Evolutionary conservation across 2,113 vertebrate genomes (phyloP).

Genomic region (Lophius piscatorius): DNA sequence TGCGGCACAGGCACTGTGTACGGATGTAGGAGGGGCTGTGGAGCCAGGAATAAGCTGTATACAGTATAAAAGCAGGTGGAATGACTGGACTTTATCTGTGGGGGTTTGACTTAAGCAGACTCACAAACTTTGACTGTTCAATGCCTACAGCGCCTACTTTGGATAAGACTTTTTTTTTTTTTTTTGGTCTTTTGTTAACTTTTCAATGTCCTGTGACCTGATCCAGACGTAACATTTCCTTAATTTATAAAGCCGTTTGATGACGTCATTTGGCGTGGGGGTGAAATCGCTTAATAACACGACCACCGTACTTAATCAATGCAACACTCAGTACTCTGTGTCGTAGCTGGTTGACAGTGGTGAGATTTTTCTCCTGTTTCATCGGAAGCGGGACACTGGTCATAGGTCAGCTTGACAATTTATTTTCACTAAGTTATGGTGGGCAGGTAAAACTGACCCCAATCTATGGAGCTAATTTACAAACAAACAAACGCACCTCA

Average conservation of each 20-base stretch:
- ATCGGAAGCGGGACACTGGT: background rate
- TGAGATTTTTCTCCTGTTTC: slow-evolving; percentile 35
- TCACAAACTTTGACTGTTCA: slow-evolving; percentile 58
- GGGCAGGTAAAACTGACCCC: slow-evolving; percentile 4
- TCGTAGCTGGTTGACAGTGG: slow-evolving; percentile 35
- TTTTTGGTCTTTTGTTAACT: slow-evolving; percentile 22
- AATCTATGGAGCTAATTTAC: no score
- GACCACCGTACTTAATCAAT: slow-evolving; percentile 38
- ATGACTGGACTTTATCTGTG: slow-evolving; percentile 44
- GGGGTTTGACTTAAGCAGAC: slow-evolving; percentile 45
- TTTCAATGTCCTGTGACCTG: slow-evolving; percentile 28
- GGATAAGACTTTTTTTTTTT: slow-evolving; percentile 22
- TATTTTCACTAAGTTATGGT: background rate
- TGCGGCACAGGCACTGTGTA: slow-evolving; percentile 50
- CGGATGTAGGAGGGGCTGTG: slow-evolving; percentile 51
- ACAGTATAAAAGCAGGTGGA: slow-evolving; percentile 56
- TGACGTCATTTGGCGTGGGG: slow-evolving; percentile 46
- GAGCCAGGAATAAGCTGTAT: slow-evolving; percentile 75
- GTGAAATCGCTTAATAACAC: slow-evolving; percentile 52
- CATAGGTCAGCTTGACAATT: slow-evolving; percentile 16
- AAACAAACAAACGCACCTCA: no score
- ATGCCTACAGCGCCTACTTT: slow-evolving; percentile 51
- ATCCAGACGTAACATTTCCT: slow-evolving; percentile 66
- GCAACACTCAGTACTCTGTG: slow-evolving; percentile 40
- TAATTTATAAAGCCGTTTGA: slow-evolving; percentile 60